A percentile compares a stretch with the other conserved stretches of the same genome.
Evolutionary conservation across 2,113 vertebrate species (phyloP).

Genomic region (Apodemus sylvaticus): DNA sequence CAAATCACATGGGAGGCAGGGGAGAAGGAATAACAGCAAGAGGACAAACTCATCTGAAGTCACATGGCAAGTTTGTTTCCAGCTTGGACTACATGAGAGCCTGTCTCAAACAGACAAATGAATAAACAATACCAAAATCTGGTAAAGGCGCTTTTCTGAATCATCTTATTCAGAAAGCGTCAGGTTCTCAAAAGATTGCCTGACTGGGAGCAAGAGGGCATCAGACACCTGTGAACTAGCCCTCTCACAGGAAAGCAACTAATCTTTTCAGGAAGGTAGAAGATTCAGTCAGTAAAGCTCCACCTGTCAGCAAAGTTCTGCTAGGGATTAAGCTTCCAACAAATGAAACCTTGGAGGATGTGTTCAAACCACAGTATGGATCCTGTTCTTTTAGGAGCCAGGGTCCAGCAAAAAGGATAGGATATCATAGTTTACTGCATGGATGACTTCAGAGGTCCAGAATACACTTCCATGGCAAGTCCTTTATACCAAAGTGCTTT

Average conservation of each 20-base stretch:
- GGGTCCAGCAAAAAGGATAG: not conserved
- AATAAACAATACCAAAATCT: not conserved
- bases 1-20: not conserved
- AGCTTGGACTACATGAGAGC: not conserved
- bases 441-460: not conserved
- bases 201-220: not conserved
- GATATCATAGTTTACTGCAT: not conserved
- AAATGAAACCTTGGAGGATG: not conserved
- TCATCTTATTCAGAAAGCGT: too few relatives aligned
- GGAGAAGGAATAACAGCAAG: too few relatives aligned
- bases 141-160: not conserved
- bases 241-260: not conserved
- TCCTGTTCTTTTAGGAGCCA: not conserved
- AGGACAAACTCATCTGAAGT: too few relatives aligned
- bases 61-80: not conserved
- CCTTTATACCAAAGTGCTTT: rapidly evolving
- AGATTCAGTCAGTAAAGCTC: not conserved
- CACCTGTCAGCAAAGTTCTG: not conserved
- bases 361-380: not conserved
- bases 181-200: not conserved
- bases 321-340: not conserved
- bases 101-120: not conserved
- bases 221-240: not conserved
- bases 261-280: not conserved
- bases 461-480: not conserved